Evolutionary conservation across 2,797 vertebrate genomes (phyloP).

Genomic region (Carapus acus): DNA sequence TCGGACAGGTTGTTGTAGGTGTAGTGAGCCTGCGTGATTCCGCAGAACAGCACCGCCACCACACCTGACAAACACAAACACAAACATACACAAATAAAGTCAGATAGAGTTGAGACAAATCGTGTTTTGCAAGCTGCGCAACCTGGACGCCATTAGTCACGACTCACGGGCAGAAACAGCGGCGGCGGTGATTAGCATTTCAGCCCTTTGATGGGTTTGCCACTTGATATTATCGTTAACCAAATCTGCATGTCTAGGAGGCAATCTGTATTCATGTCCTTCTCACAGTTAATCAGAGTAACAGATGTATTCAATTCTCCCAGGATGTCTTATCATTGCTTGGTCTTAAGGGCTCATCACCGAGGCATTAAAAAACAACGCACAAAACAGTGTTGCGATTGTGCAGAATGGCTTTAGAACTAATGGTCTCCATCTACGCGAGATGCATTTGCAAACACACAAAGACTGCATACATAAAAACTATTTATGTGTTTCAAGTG

Average conservation of each 20-base stretch:
- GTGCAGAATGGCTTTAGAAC: not conserved
- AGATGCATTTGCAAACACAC: too few species aligned
- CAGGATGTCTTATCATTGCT: slow-evolving; percentile 6
- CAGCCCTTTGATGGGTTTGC: not conserved
- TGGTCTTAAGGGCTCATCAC: slow-evolving; percentile 16
- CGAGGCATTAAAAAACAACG: too few species aligned
- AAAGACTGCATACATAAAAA: too few species aligned
- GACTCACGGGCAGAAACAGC: not conserved
- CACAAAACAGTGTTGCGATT: slow-evolving; percentile 7
- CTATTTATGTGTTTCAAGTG: too few species aligned
- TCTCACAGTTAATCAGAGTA: slow-evolving; percentile 16
- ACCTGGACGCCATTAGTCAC: not conserved
- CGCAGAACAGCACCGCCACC: slow-evolving; percentile 96
- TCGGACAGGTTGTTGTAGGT: slow-evolving; percentile 94
- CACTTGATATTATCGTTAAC: slow-evolving; percentile 3
- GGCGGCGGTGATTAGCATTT: not conserved
- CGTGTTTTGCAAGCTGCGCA: too few species aligned
- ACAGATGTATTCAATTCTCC: slow-evolving; percentile 5
- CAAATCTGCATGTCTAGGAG: slow-evolving; percentile 20
- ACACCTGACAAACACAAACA: slow-evolving; percentile 74
- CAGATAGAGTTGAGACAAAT: not conserved
- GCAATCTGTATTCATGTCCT: slow-evolving; percentile 14
- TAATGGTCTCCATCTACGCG: not conserved
- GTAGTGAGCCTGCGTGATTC: slow-evolving; percentile 97
- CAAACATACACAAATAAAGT: slow-evolving; percentile 7